Conservation (phyloP, 1,140 invertebrate species). For the Meteorus sp. region DNA sequence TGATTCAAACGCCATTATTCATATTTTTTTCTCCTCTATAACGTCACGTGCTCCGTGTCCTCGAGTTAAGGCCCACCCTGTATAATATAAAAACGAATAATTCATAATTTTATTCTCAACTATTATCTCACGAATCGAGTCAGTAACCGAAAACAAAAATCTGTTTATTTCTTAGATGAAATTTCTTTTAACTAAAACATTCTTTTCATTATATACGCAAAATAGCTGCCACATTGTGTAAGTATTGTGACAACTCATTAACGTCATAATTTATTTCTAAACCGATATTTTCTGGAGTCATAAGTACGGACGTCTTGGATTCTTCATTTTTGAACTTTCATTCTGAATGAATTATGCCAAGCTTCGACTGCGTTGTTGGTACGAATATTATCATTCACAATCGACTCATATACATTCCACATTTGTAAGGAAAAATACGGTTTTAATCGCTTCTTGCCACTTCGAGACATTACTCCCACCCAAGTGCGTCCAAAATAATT, state of each 20-base stretch:
- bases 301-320: not conserved
- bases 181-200: too few relatives aligned
- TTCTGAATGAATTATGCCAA: too few relatives aligned
- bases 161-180: too few relatives aligned
- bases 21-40: too few relatives aligned
- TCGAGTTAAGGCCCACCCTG: too few relatives aligned
- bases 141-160: too few relatives aligned
- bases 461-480: not conserved
- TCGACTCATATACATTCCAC: slow-evolving; percentile 9
- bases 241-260: not conserved
- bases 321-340: not conserved
- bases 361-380: slow-evolving; percentile 15
- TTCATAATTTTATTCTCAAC: too few relatives aligned
- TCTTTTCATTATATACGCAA: too few relatives aligned
- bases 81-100: too few relatives aligned
- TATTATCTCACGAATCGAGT: too few relatives aligned
- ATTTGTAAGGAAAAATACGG: not conserved
- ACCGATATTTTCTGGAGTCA: not conserved
- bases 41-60: too few relatives aligned
- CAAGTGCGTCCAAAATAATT: slow-evolving; percentile 3
- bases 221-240: not conserved
- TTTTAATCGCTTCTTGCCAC: not conserved
- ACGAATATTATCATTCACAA: slow-evolving; percentile 10
- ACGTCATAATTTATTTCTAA: not conserved
- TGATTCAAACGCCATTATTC: too few relatives aligned